Percentiles rank a stretch among this genome's conserved stretches.
Evolutionary conservation across 37 sponge, comb jelly and placozoan genomes (phyloP).

Genomic region (Mnemiopsis leidyi): DNA sequence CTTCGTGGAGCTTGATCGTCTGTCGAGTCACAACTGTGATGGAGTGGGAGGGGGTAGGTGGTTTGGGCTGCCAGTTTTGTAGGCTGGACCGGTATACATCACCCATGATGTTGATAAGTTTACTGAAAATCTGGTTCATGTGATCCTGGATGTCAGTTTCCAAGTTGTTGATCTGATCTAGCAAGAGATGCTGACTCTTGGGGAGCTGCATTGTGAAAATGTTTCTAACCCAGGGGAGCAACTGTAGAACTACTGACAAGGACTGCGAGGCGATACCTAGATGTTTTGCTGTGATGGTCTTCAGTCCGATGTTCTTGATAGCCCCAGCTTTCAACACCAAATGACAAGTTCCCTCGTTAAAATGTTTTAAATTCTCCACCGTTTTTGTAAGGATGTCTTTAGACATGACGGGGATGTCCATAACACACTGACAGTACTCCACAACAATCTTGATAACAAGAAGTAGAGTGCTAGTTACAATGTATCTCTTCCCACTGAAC

Average conservation of each 20-base stretch:
- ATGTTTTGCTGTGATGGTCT: constrained; percentile 96
- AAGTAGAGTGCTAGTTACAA: constrained; percentile 71
- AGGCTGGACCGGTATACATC: constrained; percentile 79
- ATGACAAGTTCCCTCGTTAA: constrained; percentile 84
- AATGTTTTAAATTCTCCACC: constrained; percentile 77
- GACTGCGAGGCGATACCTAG: constrained; percentile 71
- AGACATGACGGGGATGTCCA: constrained; percentile 84
- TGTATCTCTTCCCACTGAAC: constrained; percentile 3
- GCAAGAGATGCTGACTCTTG: constrained; percentile 13
- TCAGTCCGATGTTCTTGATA: constrained; percentile 80
- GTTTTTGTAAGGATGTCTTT: constrained; percentile 83
- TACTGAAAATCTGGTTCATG: constrained; percentile 76
- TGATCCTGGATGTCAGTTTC: constrained; percentile 79
- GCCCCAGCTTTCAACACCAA: constrained; percentile 95
- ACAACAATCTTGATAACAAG: constrained; percentile 80
- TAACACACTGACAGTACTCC: constrained; percentile 90
- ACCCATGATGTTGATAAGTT: constrained; percentile 87
- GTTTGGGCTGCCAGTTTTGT: constrained; percentile 85
- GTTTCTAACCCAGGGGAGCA: not conserved
- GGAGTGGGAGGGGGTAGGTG: constrained; percentile 79
- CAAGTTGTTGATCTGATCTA: constrained; percentile 42
- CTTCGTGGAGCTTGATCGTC: constrained; percentile 87
- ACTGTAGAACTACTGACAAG: not conserved
- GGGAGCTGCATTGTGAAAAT: constrained; percentile 13
- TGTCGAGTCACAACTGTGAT: constrained; percentile 81